phyloP scores from a whole-genome alignment of 2,113 vertebrate species.

The Pangasianodon hypophthalmus region DNA sequence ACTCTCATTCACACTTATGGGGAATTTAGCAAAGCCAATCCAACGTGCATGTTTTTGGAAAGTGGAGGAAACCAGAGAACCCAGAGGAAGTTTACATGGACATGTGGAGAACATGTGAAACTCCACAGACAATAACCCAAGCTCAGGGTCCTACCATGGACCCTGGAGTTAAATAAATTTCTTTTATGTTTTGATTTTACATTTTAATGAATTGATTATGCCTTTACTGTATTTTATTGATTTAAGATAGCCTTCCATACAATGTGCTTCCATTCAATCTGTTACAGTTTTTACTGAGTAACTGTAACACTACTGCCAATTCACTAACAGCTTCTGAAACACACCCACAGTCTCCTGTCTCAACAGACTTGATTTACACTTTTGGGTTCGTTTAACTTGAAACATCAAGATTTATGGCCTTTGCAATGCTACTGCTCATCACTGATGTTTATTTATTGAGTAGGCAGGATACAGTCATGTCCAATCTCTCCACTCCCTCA shows the following conservation, averaged over 20 bases:
- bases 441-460: not conserved
- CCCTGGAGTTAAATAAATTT: not conserved
- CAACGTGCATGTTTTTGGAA: not conserved
- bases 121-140: not conserved
- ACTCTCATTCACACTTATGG: not conserved
- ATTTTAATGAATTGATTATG: not conserved
- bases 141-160: not conserved
- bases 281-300: not conserved
- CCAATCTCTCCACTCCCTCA: conserved; percentile 26
- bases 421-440: not conserved
- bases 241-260: not conserved
- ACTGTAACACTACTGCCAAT: not conserved
- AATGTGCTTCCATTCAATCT: not conserved
- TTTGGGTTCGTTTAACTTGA: not conserved
- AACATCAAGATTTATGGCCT: not conserved
- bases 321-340: not conserved
- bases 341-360: not conserved
- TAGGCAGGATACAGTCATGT: conserved; percentile 6
- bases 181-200: not conserved
- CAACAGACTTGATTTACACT: not conserved
- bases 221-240: not conserved
- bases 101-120: not conserved
- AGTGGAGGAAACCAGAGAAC: not conserved
- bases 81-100: not conserved
- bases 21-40: not conserved